Evolutionary conservation across 2,113 vertebrate genomes (phyloP), one percentile per base, ranked within the genome.

Genomic region (Ardeotis arabs): DNA sequence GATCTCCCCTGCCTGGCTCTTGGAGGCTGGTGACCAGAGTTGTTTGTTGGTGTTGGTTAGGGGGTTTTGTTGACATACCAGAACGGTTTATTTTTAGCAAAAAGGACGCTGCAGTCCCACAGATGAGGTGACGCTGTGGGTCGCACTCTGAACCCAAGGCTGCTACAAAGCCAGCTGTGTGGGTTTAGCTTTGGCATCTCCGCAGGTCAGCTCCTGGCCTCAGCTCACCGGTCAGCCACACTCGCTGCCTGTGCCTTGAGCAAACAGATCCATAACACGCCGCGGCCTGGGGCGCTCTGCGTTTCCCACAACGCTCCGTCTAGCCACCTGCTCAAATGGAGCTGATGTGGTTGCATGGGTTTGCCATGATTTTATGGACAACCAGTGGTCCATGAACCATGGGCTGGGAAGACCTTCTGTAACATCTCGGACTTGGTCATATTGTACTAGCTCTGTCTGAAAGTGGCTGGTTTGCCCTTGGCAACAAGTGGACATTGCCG

Each of bases 401-500:
- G 2, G 33, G 10, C 44, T 28, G 50, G 76, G 47, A 47, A 83
- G 22, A 13, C 22, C n/a, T 41, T 27, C 60, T 33, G 15, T 39
- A 1, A 12, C 6, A 16, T 22, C 37, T 41, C n/a, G 28, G 45
- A 10, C 18, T 18, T 21, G 33, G n/a, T 47, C 12, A 4, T 11
- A 0, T 55, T 16, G 14, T 24, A 24, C 6, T 4, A 50, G 10
- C 20, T 47, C 31, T 0, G 1, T 0, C 4, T 35, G 37, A 25
- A 82, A 68, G 50, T 6, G 60, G 12, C 4, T 18, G 27, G 3
- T 67, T 23, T 55, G n/a, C 22, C 29, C 37, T 12, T n/a, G 53
- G 52, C 16, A 39, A 45, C 9, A 16, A 50, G 19, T 11, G 10
- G 47, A 19, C 21, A 11, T 28, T 20, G 75, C 31, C 31, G 1